Base-by-base conservation (phyloP, 2,797 vertebrate genomes). In the Ptychadena robeensis region DNA sequence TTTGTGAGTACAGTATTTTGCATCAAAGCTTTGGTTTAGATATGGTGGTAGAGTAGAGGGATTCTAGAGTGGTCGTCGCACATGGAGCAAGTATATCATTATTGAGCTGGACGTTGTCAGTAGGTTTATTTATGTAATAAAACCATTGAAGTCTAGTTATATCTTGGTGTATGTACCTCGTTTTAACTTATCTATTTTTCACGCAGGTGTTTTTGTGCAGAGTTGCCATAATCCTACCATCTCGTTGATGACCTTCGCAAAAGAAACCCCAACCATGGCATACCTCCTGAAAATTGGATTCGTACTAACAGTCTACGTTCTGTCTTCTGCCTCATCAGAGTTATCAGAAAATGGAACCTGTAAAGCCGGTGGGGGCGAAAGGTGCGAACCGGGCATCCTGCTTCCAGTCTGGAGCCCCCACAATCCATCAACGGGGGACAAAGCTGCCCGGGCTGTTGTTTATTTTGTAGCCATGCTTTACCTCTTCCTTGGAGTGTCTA, bases 401-500 rank as follows among this genome's bases (percentile, higher is more conserved):
- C 94, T 98, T 72, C 97, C 96, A 0, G 95, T 97, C 9, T 98
- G 97, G 97, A 73, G 93, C 31, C 97, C 97, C 0, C 89, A 93
- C 5, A 89, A 96, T 88, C 96, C 97, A 0, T 93, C 96, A 0
- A n/a, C 94, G 0, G 94, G 93, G 0, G 96, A 98, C 90, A 96
- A 96, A 85, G 91, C 94, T 0, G 95, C 96, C 0, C 92, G 97
- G 1, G 96, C 97, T 0, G 79, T 96, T 1, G 88, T 99, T 85
- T 99, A 98, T 93, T 98, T 99, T 11, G 81, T 94, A 44, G 95
- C 91, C 87, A 96, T 99, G 91, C 94, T 97, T 87, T 99, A 98
- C 92, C 95, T 98, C 88, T 99, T 99, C 88, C 86, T 98, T 87
- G 97, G 97, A 0, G 96, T 99, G 72, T 98, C 97, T 87, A 96